Conservation (phyloP, 2,797 vertebrate genomes). For the Cetoscarus ocellatus region DNA sequence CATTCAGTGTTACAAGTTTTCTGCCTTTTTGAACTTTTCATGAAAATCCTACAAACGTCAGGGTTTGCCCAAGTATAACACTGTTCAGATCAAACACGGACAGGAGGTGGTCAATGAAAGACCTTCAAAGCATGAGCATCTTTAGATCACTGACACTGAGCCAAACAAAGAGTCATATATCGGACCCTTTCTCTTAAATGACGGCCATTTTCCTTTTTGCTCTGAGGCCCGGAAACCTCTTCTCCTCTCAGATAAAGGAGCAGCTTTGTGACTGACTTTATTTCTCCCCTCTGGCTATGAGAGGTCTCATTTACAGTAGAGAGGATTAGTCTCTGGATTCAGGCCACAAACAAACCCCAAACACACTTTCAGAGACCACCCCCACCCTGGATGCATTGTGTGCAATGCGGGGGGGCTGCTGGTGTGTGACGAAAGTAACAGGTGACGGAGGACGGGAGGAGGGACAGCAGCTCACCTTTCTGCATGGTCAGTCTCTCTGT, state of each 20-base stretch:
- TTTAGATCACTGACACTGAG: slow-evolving; percentile 54
- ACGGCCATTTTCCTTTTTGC: slow-evolving; percentile 35
- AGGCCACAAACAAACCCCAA: slow-evolving; percentile 29
- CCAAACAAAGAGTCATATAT: slow-evolving; percentile 41
- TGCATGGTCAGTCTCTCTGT: slow-evolving; percentile 17
- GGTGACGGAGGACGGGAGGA: slow-evolving; percentile 59
- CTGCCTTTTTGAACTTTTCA: not conserved
- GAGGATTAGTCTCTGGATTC: slow-evolving; percentile 22
- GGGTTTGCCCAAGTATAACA: not conserved
- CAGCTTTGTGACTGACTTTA: slow-evolving; percentile 26
- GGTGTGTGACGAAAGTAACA: slow-evolving; percentile 63
- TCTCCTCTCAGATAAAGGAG: slow-evolving; percentile 29
- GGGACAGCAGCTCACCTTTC: slow-evolving; percentile 52
- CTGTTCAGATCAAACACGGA: slow-evolving; percentile 5
- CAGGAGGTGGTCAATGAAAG: not conserved
- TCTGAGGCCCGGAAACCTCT: slow-evolving; percentile 27
- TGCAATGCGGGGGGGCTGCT: slow-evolving; percentile 20
- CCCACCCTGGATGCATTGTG: slow-evolving; percentile 6
- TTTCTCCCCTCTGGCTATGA: slow-evolving; percentile 30
- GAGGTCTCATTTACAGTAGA: slow-evolving; percentile 37
- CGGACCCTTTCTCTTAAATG: slow-evolving; percentile 30
- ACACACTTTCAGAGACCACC: slow-evolving; percentile 18
- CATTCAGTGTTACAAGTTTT: too few relatives aligned
- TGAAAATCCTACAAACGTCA: too few relatives aligned
- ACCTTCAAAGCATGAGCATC: slow-evolving; percentile 52